Base-by-base conservation (phyloP, 1,140 invertebrate species). In the Ectropis grisescens region DNA sequence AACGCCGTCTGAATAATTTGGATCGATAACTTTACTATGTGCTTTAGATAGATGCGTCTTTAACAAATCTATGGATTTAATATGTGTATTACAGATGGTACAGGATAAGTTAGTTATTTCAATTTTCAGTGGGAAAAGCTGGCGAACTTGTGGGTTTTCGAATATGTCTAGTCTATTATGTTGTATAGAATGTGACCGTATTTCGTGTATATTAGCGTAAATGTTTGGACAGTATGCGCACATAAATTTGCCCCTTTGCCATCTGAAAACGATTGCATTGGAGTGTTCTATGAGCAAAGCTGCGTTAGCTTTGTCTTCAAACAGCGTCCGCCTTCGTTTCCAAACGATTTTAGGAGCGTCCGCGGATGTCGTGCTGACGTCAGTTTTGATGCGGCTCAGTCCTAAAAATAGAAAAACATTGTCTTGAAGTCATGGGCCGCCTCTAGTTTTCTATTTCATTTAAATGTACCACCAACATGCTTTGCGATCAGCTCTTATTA, bases 301-400 rank as follows among this genome's bases (percentile, higher is more conserved):
- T 6, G 72, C 70, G 39, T 80, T 78, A 57, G 68, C 60, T 47
- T 66, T 80, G 40, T 71, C 58, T 55, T 75, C 75, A 29, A 67
- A 61, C 58, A 55, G 72, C 47, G 65, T 68, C 35, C 60, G 58
- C 45, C 45, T 58, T 34, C 59, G 54, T 58, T 60, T 67, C 69
- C 71, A 80, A 45, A 64, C 58, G 54, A 62, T 45, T 33, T 37
- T 39, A 34, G 60, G 34, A 10, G 38, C 49, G 5, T 19, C 16
- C 8, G 8, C 8, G 3, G 16, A 19, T n/a, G n/a, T n/a, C 8
- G 3, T 3, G 16, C 16, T 19, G 16, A 8, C 16, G 8, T 19
- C 8, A 4, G 16, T 19, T 19, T 3, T 8, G 8, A 4, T 8
- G 3, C 8, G 3, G 3, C 8, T 19, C 16, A 31, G 13, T 44